Percentiles rank a stretch among this genome's conserved stretches.
phyloP scores from a whole-genome alignment of 2,888 invertebrate genomes.

The Hedya salicella region DNA sequence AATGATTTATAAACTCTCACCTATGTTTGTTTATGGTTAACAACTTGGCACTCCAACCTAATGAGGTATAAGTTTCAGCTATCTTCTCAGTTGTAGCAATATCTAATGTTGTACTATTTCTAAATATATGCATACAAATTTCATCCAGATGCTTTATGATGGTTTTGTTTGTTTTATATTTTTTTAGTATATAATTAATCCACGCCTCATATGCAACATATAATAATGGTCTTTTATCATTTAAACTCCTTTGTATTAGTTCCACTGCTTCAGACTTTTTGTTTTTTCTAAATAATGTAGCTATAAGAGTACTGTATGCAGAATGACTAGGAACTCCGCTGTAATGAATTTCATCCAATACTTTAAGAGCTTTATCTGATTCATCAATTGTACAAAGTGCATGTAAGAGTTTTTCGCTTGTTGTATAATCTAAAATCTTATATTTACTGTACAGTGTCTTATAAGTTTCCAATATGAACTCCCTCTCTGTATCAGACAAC shows the following conservation, averaged over 20 bases:
- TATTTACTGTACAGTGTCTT: constrained; percentile 78
- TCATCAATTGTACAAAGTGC: constrained; percentile 87
- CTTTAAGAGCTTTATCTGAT: constrained; percentile 86
- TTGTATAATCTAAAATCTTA: constrained; percentile 84
- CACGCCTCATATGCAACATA: constrained; percentile 81
- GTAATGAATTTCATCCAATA: constrained; percentile 85
- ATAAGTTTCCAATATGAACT: constrained; percentile 82
- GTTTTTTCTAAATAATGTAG: constrained; percentile 85
- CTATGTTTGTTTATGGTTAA: constrained; percentile 63
- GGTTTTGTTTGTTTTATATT: constrained; percentile 64
- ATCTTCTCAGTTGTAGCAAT: constrained; percentile 61
- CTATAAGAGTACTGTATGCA: constrained; percentile 82
- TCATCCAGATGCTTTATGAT: constrained; percentile 79
- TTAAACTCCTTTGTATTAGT: constrained; percentile 84
- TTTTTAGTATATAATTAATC: constrained; percentile 76
- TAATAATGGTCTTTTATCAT: constrained; percentile 69
- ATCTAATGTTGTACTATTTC: constrained; percentile 70
- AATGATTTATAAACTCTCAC: constrained; percentile 55
- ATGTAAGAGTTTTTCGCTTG: constrained; percentile 85
- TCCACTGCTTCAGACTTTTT: constrained; percentile 86
- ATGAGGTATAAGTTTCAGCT: constrained; percentile 58
- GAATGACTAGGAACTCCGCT: constrained; percentile 72
- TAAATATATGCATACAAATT: constrained; percentile 84
- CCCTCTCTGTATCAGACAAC: constrained; percentile 75
- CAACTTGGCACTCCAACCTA: constrained; percentile 67